Percentiles rank a stretch among this genome's conserved stretches.
Conservation (phyloP, 2,797 vertebrate genomes). For the Argya squamiceps region DNA sequence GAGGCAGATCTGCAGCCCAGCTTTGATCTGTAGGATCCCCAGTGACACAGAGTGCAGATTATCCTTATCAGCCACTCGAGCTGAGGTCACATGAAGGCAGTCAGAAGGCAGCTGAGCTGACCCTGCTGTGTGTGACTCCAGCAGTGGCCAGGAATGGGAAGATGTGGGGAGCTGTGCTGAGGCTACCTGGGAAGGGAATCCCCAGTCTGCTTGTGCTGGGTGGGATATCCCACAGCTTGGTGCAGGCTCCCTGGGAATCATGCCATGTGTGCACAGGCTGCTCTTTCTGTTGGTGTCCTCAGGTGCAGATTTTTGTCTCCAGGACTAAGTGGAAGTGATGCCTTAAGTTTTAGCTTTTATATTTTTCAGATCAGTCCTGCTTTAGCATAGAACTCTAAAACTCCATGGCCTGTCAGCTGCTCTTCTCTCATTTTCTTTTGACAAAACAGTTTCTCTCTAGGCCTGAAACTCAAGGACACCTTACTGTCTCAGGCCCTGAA, state of each 20-base stretch:
- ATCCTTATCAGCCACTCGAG: neutral
- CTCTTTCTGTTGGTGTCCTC: neutral
- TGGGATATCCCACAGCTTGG: neutral
- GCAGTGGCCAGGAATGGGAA: neutral
- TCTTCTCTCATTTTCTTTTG: neutral
- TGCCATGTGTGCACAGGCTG: rapidly evolving
- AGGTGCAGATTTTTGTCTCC: neutral
- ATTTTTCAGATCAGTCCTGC: neutral
- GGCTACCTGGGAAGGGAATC: neutral
- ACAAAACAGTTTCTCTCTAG: neutral
- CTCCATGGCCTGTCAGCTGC: neutral
- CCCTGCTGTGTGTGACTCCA: neutral
- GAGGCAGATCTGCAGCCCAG: neutral
- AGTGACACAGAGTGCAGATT: neutral
- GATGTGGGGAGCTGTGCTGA: neutral
- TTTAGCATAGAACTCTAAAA: neutral
- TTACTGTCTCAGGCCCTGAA: neutral
- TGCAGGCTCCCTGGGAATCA: rapidly evolving
- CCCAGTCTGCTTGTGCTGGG: neutral
- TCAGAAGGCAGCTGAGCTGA: slow-evolving; percentile 2
- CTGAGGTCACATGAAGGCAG: neutral
- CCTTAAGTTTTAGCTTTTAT: neutral
- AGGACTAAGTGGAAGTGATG: neutral
- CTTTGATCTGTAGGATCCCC: neutral
- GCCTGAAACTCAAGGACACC: neutral